A percentile compares a stretch with the other conserved stretches of the same genome.
Evolutionary conservation across 64 coral and sea anemone species (phyloP).

Genomic region (Porites australiensis): DNA sequence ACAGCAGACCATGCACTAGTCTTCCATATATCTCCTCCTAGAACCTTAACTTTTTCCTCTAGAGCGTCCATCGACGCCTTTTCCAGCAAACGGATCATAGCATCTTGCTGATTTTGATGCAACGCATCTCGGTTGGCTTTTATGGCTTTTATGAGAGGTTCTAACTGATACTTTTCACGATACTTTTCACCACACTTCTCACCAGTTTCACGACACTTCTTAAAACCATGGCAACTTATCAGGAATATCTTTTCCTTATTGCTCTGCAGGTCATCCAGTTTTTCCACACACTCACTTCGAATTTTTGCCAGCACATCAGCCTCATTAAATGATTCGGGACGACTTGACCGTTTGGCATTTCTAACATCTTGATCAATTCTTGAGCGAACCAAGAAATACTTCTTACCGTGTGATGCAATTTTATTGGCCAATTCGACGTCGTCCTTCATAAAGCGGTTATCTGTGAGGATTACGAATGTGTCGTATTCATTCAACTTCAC

Average conservation of each 20-base stretch:
- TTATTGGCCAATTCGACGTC: not conserved
- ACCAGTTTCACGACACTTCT: too few relatives aligned
- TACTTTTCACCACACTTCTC: too few relatives aligned
- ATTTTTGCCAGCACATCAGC: not conserved
- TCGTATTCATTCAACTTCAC: not conserved
- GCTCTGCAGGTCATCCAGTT: not conserved
- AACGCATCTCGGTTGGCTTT: too few relatives aligned
- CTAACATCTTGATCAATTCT: constrained; percentile 9
- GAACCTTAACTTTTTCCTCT: too few relatives aligned
- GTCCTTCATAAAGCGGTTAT: not conserved
- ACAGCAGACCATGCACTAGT: too few relatives aligned
- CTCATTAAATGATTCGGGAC: not conserved
- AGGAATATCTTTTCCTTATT: not conserved
- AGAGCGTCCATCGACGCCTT: too few relatives aligned
- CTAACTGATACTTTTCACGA: too few relatives aligned
- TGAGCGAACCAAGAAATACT: constrained; percentile 27
- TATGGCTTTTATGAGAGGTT: too few relatives aligned
- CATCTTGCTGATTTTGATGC: too few relatives aligned
- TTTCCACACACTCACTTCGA: not conserved
- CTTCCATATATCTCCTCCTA: too few relatives aligned
- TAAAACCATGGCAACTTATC: not conserved
- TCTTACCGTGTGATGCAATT: not conserved
- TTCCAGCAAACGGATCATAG: too few relatives aligned
- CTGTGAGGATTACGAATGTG: not conserved
- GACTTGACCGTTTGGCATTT: not conserved